A percentile compares a stretch with the other conserved stretches of the same genome.
Conservation (phyloP, 2,888 invertebrate genomes). For the Zelleria hepariella region DNA sequence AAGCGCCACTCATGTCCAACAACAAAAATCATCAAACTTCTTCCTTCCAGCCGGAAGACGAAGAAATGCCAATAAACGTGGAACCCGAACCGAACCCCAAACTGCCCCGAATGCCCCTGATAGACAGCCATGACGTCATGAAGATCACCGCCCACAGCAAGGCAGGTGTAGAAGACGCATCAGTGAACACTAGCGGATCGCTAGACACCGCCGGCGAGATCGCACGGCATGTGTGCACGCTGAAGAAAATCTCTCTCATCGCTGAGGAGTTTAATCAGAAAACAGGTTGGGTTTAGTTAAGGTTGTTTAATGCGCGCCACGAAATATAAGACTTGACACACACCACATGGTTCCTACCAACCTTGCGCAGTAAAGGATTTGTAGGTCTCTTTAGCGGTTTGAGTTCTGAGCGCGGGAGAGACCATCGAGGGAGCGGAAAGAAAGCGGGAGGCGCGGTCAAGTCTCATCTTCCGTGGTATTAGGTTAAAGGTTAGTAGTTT, state of each 20-base stretch:
- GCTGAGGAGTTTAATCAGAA: slow-evolving; percentile 66
- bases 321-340: no score
- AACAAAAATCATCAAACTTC: no score
- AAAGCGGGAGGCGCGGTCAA: no score
- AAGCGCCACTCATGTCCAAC: no score
- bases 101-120: slow-evolving; percentile 57
- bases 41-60: not conserved
- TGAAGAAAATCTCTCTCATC: slow-evolving; percentile 56
- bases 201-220: slow-evolving; percentile 53
- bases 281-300: slow-evolving; percentile 43
- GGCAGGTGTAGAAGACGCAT: slow-evolving; percentile 32
- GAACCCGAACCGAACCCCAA: slow-evolving; percentile 24
- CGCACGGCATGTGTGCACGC: slow-evolving; percentile 45
- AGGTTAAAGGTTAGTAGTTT: no score
- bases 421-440: no score
- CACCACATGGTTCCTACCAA: no score
- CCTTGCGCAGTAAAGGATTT: no score
- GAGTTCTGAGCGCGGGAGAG: no score
- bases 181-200: slow-evolving; percentile 43
- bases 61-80: slow-evolving; percentile 4
- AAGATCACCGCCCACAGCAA: slow-evolving; percentile 30
- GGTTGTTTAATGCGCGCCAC: no score
- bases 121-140: slow-evolving; percentile 40
- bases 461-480: no score
- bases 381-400: no score